Conservation (phyloP, 2,888 invertebrate genomes). For the Sphaerophoria taeniata region DNA sequence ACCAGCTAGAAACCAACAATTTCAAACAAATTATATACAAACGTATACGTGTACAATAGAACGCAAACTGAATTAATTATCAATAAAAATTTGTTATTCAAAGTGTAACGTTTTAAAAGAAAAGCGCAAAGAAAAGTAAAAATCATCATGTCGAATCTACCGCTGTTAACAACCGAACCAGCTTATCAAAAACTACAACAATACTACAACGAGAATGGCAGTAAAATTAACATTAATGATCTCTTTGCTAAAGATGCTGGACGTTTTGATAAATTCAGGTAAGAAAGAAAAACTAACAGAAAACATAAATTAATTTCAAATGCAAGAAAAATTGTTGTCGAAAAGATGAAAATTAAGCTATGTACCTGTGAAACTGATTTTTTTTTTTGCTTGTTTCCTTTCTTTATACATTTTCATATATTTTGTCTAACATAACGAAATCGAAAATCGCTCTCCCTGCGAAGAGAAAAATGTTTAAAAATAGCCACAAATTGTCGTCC, state of each 20-base stretch:
- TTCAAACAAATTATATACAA: background rate
- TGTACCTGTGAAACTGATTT: constrained; percentile 10
- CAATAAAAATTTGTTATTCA: constrained; percentile 15
- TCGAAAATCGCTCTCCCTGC: constrained; percentile 24
- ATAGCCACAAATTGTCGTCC: constrained; percentile 58
- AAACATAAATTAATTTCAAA: background rate
- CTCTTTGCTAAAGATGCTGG: constrained; percentile 91
- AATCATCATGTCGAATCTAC: constrained; percentile 83
- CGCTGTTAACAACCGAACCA: constrained; percentile 86
- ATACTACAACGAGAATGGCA: constrained; percentile 88
- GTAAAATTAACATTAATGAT: constrained; percentile 91
- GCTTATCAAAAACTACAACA: constrained; percentile 90
- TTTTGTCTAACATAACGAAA: constrained; percentile 19
- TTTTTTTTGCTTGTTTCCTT: background rate
- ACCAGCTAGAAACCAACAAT: background rate
- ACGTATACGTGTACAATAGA: constrained; percentile 21
- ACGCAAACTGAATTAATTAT: constrained; percentile 43
- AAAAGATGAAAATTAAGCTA: constrained; percentile 7
- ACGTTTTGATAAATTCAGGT: constrained; percentile 96
- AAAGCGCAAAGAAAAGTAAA: background rate
- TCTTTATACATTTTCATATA: background rate
- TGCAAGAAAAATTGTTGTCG: background rate
- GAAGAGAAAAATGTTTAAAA: constrained; percentile 58
- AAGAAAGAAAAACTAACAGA: constrained; percentile 75
- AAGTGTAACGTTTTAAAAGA: constrained; percentile 39